Evolutionary conservation across 2,888 invertebrate genomes (phyloP).

Genomic region (Ormyrus nitidulus): DNA sequence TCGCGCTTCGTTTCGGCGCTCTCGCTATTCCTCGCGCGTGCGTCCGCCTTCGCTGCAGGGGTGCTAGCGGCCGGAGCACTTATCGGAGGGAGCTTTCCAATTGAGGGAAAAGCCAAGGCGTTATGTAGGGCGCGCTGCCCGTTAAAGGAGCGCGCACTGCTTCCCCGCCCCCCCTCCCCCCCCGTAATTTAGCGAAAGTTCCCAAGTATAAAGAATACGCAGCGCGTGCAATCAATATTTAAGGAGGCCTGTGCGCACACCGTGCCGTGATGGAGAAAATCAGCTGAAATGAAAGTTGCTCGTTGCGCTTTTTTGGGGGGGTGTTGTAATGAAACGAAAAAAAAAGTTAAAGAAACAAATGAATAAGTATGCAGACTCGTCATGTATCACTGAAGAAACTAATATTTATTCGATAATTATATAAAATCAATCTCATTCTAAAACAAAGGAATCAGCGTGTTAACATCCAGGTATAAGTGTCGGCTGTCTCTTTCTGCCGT

Average conservation of each 20-base stretch:
- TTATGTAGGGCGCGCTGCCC: slow-evolving; percentile 1
- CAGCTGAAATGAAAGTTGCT: no score
- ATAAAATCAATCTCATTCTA: slow-evolving; percentile 46
- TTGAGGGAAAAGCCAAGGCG: slow-evolving; percentile 35
- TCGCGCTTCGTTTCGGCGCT: background rate
- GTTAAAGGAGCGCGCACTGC: slow-evolving; percentile 4
- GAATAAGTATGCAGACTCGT: slow-evolving; percentile 8
- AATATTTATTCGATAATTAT: slow-evolving; percentile 47
- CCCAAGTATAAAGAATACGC: no score
- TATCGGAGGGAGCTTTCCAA: slow-evolving; percentile 48
- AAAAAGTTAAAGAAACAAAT: slow-evolving; percentile 5
- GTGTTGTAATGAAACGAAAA: background rate
- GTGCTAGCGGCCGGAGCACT: slow-evolving; percentile 27
- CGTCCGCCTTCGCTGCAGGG: background rate
- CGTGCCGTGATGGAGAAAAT: no score
- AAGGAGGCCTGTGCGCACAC: no score
- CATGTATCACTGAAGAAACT: slow-evolving; percentile 41
- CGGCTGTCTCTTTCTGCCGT: background rate
- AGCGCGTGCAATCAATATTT: no score
- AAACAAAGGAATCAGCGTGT: slow-evolving; percentile 43
- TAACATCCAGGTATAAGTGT: slow-evolving; percentile 32
- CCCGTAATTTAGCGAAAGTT: background rate
- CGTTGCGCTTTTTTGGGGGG: no score
- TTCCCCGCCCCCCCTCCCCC: background rate
- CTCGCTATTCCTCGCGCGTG: background rate